Evolutionary conservation across 1,140 invertebrate species (phyloP).

Genomic region (Trichonephila clavipes): DNA sequence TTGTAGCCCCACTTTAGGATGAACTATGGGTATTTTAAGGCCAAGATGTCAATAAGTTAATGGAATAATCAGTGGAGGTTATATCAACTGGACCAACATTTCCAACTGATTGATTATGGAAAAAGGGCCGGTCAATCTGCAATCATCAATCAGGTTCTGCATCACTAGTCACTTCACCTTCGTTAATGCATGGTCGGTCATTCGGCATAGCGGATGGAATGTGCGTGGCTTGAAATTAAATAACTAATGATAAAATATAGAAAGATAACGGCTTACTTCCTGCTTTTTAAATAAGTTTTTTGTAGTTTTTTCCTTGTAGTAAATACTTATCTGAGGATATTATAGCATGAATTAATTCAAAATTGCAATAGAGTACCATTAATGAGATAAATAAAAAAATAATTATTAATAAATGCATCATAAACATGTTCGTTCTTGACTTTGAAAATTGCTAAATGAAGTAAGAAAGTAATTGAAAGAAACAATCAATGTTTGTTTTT

Average conservation of each 20-base stretch:
- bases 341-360: too few species aligned
- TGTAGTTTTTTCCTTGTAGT: too few species aligned
- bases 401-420: too few species aligned
- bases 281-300: too few species aligned
- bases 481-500: too few species aligned
- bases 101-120: conserved; percentile 56
- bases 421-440: too few species aligned
- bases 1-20: not conserved
- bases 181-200: not conserved
- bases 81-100: not conserved
- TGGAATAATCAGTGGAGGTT: conserved; percentile 12
- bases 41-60: conserved; percentile 34
- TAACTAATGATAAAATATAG: not conserved
- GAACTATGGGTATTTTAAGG: not conserved
- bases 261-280: not conserved
- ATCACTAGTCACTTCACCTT: conserved; percentile 21
- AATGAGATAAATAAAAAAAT: too few species aligned
- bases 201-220: not conserved
- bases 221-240: not conserved
- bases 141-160: conserved; percentile 28
- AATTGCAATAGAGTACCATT: too few species aligned
- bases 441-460: too few species aligned
- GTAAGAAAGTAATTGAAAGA: too few species aligned
- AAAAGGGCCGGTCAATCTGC: not conserved
- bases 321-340: too few species aligned